Percentiles rank a stretch among this genome's conserved stretches.
phyloP scores from a whole-genome alignment of 2,888 invertebrate species.

The Gandaritis pyraliata region DNA sequence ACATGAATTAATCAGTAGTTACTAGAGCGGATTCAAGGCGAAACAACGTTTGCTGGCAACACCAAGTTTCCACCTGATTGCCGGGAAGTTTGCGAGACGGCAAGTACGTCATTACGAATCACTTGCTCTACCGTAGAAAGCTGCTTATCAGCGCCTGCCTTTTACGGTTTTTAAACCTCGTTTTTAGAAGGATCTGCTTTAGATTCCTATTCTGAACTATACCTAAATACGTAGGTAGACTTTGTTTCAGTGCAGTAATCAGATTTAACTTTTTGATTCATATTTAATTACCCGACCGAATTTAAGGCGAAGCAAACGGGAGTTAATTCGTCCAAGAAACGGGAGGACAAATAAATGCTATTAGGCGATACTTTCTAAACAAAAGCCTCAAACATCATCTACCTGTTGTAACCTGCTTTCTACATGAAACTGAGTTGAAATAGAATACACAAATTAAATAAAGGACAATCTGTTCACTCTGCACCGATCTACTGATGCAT shows the following conservation, averaged over 20 bases:
- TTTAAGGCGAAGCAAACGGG: no score
- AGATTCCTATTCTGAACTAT: no score
- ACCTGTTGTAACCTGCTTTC: not conserved
- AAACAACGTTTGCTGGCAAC: slow-evolving; percentile 45
- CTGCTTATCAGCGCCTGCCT: slow-evolving; percentile 16
- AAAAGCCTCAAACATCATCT: no score
- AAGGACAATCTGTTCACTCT: slow-evolving; percentile 68
- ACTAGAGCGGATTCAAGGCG: slow-evolving; percentile 35
- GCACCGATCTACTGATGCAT: slow-evolving; percentile 68
- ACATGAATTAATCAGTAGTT: slow-evolving; percentile 29
- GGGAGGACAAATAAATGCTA: no score
- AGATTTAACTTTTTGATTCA: no score
- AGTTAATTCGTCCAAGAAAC: no score
- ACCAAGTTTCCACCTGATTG: slow-evolving; percentile 57
- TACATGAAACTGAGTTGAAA: slow-evolving; percentile 24
- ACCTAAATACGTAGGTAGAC: no score
- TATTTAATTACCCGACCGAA: no score
- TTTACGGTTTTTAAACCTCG: not conserved
- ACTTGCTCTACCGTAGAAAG: slow-evolving; percentile 35
- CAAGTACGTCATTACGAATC: slow-evolving; percentile 45
- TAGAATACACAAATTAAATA: slow-evolving; percentile 68
- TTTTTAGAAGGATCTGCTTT: no score
- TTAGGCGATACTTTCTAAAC: no score
- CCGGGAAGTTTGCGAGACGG: slow-evolving; percentile 50
- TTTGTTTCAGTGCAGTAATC: no score